Evolutionary conservation across 2,888 invertebrate genomes (phyloP).

Genomic region (Microplitis manilae): DNA sequence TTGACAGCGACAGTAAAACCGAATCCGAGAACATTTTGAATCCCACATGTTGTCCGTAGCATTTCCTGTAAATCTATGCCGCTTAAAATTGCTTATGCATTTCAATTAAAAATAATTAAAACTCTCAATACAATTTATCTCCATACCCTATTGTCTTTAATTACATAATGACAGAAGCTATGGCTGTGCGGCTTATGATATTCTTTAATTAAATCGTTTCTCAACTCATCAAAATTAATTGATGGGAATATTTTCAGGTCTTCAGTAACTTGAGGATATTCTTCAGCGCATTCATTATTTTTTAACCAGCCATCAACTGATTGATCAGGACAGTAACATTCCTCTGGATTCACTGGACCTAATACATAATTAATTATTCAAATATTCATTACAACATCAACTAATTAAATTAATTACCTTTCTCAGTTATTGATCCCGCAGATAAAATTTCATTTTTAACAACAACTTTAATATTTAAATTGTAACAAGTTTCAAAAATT

Average conservation of each 20-base stretch:
- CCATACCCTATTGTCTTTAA: constrained; percentile 81
- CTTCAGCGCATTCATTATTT: constrained; percentile 77
- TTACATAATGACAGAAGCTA: constrained; percentile 91
- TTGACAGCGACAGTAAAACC: constrained; percentile 84
- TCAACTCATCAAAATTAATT: constrained; percentile 80
- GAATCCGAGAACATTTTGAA: constrained; percentile 97
- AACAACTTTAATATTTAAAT: constrained; percentile 80
- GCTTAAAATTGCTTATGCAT: constrained; percentile 17
- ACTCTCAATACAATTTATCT: constrained; percentile 25
- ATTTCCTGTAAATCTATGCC: constrained; percentile 82
- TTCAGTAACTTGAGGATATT: constrained; percentile 80
- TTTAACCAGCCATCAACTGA: constrained; percentile 79
- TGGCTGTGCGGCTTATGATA: constrained; percentile 86
- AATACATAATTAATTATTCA: constrained; percentile 37
- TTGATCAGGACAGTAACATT: constrained; percentile 85
- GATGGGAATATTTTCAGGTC: constrained; percentile 81
- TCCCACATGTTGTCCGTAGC: constrained; percentile 95
- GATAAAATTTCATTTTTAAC: constrained; percentile 77
- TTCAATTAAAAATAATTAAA: not conserved
- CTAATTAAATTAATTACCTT: constrained; percentile 73
- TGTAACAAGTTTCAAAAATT: constrained; percentile 81
- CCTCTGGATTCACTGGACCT: constrained; percentile 84
- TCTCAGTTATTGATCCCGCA: constrained; percentile 77
- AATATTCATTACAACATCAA: not conserved
- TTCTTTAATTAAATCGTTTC: constrained; percentile 78